phyloP scores from a whole-genome alignment of 2,888 invertebrate genomes.

The Liposcelis brunnea region DNA sequence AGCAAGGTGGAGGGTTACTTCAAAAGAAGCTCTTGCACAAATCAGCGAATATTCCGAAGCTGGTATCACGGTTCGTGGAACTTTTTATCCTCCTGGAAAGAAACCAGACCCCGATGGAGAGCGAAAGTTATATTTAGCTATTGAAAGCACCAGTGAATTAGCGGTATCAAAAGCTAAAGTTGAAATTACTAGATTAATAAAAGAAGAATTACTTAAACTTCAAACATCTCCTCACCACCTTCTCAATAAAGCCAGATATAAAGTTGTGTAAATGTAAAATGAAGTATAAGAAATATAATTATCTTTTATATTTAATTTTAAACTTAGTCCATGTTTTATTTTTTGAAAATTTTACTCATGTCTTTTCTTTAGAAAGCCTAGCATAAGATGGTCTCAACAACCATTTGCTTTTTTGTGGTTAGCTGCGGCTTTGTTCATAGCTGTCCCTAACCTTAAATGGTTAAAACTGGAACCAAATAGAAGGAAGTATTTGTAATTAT shows the following conservation, averaged over 20 bases:
- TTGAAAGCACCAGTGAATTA: constrained; percentile 93
- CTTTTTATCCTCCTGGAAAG: constrained; percentile 71
- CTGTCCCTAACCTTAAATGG: too few relatives aligned
- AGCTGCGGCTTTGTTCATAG: too few relatives aligned
- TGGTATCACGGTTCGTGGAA: constrained; percentile 96
- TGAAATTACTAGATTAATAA: constrained; percentile 93
- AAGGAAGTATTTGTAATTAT: too few relatives aligned
- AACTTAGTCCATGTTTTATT: too few relatives aligned
- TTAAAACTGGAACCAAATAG: too few relatives aligned
- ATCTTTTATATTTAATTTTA: too few relatives aligned
- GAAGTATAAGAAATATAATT: too few relatives aligned
- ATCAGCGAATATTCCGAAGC: constrained; percentile 99
- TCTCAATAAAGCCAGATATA: constrained; percentile 83
- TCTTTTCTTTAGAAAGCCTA: too few relatives aligned
- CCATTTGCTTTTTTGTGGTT: too few relatives aligned
- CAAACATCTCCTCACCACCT: constrained; percentile 73
- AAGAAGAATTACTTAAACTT: constrained; percentile 89
- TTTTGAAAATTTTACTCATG: too few relatives aligned
- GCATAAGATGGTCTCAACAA: too few relatives aligned
- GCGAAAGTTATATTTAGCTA: constrained; percentile 90
- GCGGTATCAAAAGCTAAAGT: constrained; percentile 92
- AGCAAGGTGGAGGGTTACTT: constrained; percentile 94
- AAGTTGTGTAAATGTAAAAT: constrained; percentile 47
- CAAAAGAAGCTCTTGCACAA: constrained; percentile 93
- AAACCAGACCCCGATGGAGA: constrained; percentile 85